A percentile compares a stretch with the other conserved stretches of the same genome.
Evolutionary conservation across 2,797 vertebrate genomes (phyloP).

Genomic region (Sebastes dallii): DNA sequence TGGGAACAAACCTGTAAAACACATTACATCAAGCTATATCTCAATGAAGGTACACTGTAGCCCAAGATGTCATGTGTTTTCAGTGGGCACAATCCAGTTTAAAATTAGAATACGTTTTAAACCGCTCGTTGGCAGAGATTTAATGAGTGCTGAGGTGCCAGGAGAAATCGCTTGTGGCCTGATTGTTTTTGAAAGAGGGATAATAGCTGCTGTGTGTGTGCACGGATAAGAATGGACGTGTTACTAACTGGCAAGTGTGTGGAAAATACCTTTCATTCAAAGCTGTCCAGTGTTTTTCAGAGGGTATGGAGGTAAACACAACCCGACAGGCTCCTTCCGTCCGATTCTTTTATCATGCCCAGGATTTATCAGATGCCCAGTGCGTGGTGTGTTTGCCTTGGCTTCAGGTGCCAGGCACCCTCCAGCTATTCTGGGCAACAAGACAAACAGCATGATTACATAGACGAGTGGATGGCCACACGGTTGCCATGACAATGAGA

Average conservation of each 20-base stretch:
- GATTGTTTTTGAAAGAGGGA: constrained; percentile 31
- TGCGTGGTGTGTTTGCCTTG: constrained; percentile 37
- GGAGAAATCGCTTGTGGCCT: constrained; percentile 15
- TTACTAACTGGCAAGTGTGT: constrained; percentile 6
- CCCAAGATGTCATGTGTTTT: constrained; percentile 42
- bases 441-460: constrained; percentile 61
- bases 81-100: constrained; percentile 28
- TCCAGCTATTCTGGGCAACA: constrained; percentile 66
- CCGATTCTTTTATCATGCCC: not conserved
- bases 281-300: not conserved
- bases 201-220: constrained; percentile 1
- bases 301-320: not conserved
- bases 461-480: constrained; percentile 47
- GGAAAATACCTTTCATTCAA: constrained; percentile 22
- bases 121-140: constrained; percentile 3
- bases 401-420: constrained; percentile 52
- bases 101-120: constrained; percentile 42
- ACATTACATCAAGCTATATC: constrained; percentile 53
- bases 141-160: constrained; percentile 34
- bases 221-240: constrained; percentile 4
- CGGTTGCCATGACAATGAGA: constrained; percentile 67
- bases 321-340: not conserved
- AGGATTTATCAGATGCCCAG: constrained; percentile 36
- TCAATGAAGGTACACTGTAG: constrained; percentile 25
- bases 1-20: constrained; percentile 68